Conservation (phyloP, 2,888 invertebrate genomes). For the Barypeithes pellucidus region DNA sequence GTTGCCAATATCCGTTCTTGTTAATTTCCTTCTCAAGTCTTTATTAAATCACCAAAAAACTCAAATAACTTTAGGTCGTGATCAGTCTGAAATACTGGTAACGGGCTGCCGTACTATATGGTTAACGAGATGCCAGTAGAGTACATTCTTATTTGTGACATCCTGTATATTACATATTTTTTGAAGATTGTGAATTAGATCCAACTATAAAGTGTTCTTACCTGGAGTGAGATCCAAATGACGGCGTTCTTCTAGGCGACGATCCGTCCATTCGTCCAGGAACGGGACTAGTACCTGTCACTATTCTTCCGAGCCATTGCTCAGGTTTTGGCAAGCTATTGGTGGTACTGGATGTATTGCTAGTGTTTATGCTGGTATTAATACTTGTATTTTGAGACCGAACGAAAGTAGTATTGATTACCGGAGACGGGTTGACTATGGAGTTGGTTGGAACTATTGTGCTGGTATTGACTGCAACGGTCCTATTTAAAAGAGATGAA, state of each 20-base stretch:
- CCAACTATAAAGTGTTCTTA: conserved; percentile 24
- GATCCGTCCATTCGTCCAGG: conserved; percentile 66
- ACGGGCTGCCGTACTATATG: too few species aligned
- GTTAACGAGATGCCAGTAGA: too few species aligned
- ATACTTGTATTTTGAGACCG: conserved; percentile 53
- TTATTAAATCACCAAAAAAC: too few species aligned
- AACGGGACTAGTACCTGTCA: conserved; percentile 72
- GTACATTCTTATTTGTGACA: too few species aligned
- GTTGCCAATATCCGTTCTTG: too few species aligned
- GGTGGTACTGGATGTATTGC: conserved; percentile 44
- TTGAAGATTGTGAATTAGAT: neutral
- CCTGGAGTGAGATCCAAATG: conserved; percentile 69
- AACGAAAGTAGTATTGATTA: conserved; percentile 34
- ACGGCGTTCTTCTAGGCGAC: conserved; percentile 74
- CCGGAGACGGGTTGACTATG: conserved; percentile 32
- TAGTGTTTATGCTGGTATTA: conserved; percentile 19
- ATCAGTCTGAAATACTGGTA: too few species aligned
- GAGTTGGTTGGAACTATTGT: conserved; percentile 48
- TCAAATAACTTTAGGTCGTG: too few species aligned
- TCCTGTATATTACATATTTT: too few species aligned
- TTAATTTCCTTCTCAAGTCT: too few species aligned
- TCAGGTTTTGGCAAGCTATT: conserved; percentile 82
- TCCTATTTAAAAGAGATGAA: conserved; percentile 29
- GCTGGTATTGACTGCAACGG: conserved; percentile 41
- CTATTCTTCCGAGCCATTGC: conserved; percentile 86